Base-by-base conservation (phyloP, 1,140 invertebrate genomes). In the Adoxophyes honmai region DNA sequence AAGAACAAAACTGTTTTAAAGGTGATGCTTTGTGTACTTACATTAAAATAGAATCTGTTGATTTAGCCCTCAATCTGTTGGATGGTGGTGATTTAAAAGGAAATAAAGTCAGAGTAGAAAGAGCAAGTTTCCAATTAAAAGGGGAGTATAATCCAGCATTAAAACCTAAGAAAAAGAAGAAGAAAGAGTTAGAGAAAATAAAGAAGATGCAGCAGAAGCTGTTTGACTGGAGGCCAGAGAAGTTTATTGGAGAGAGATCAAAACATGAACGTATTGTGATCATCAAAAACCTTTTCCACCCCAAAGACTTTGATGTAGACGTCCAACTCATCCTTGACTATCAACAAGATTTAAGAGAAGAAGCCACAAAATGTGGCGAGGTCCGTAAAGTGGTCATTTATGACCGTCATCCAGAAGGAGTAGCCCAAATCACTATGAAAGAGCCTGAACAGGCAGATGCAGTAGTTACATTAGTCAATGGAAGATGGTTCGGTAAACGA, bases 11-110 rank as follows among this genome's bases (percentile, higher is more conserved):
- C 33, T 91, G 94, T 64, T 90, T 96, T 8, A 99, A 99, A 91
- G 98, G 98, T 10, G 98, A 99, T 90, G 99, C 95, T 11, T 90
- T 97, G 5, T 99, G 98, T 84, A 97, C 97, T 66, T 99, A 99
- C 76, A 98, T 99, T 14, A 99, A 98, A 92, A 91, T 96, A 54
- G 98, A 99, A 86, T 99, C 98, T 13, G 97, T 99, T 0, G 93
- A 98, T 35, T 84, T 99, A 63, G 98, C 98, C 0, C 83, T 99
- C 38, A 94, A 97, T 54, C 92, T 99, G 64, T 83, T 99, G 13
- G 98, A 99, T 91, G 98, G 96, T 0, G 95, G 92, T 73, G 92
- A 95, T 64, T 81, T 94, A 15, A 92, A 95, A 73, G 96, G 94
- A 0, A 92, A 96, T 34, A 95, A 93, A 57, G 91, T 97, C 9